These are phyloP conservation scores for Ariopsis seemanni DNA, from an alignment of 2,113 vertebrate genomes.

Conservation along the genomic window DNA sequence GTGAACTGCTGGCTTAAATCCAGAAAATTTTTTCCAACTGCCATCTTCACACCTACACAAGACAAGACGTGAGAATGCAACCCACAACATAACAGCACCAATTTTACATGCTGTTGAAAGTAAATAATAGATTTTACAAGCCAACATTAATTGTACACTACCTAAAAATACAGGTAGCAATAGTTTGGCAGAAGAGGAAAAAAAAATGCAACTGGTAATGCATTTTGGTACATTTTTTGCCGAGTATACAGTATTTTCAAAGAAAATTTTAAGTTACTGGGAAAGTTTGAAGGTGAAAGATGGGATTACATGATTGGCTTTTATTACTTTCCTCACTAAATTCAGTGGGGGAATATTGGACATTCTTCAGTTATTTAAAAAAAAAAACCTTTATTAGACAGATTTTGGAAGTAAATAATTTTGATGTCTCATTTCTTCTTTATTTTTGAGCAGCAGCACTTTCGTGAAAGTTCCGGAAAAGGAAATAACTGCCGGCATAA, in stretches of 20 bases:
- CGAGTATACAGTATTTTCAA: not conserved
- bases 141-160: not conserved
- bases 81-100: not conserved
- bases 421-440: not conserved
- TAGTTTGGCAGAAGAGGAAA: not conserved
- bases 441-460: not conserved
- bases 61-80: not conserved
- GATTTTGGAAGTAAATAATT: not conserved
- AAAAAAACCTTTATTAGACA: not conserved
- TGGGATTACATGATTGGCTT: not conserved
- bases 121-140: too few species aligned
- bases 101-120: not conserved
- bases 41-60: not conserved
- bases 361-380: not conserved
- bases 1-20: not conserved
- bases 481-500: not conserved
- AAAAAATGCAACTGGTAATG: not conserved
- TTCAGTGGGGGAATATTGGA: not conserved
- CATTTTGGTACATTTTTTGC: not conserved
- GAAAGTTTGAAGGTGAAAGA: not conserved
- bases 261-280: not conserved
- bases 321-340: not conserved
- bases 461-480: not conserved
- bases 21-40: not conserved
- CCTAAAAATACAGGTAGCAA: not conserved